Evolutionary conservation across 2,113 vertebrate genomes (phyloP), one percentile per base, ranked within the genome.

Genomic region (Carassius auratus): DNA sequence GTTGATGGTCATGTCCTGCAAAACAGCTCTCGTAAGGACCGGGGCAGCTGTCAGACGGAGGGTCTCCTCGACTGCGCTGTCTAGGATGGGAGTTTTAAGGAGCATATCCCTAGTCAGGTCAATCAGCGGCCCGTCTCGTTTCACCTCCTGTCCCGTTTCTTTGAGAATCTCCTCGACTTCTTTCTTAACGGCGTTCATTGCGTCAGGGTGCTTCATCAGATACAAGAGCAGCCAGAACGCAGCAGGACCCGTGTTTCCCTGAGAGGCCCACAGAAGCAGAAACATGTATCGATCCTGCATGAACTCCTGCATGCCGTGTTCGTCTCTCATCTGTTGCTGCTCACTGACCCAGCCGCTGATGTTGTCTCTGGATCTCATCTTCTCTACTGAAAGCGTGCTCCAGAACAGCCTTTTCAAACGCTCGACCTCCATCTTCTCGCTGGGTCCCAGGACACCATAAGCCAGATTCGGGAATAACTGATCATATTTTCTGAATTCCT

Each of bases 181-280:
- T 0, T 87, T 87, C 84, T 77, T 94, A 75, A 98, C 94, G 2
- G 96, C 96, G 48, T n/a, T 76, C 96, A 99, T 94, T 36, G 97
- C 97, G 0, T 96, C 93, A 5, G 95, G 95, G 15, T 98, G 76
- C 69, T 97, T 97, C 93, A 99, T 92, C 7, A 99, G 94, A 86
- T 93, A 95, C 0, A 97, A 62, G 26, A 99, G 95, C 21, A 96
- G 91, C 98, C 98, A 99, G 92, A 99, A 99, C 0, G 96, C 80
- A 8, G 95, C 90, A 0, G 97, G 96, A 0, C 97, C 97, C 0
- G 97, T 97, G 89, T 98, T 99, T 1, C 96, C 93, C 86, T 98
- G 98, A 50, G 98, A 97, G 0, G 96, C 97, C 97, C 97, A 99
- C 8, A 99, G 96, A 3, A 99, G 94, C 89, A 97, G 77, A 73